Percentiles rank a stretch among this genome's conserved stretches.
Evolutionary conservation across 2,797 vertebrate genomes (phyloP).

Genomic region (Anisognathus igniventris): DNA sequence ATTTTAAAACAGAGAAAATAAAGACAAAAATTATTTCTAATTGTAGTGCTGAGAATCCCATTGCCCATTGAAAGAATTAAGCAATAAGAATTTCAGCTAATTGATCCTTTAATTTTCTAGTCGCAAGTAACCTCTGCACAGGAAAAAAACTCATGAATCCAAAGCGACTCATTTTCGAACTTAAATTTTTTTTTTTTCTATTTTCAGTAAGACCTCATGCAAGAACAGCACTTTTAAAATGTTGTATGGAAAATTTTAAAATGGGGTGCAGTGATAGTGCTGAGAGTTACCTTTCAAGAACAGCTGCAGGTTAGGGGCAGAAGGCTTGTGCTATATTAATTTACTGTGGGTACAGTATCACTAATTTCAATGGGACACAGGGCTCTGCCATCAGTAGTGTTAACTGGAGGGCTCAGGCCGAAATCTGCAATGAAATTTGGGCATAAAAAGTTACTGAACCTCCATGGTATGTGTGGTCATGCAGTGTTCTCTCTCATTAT

Average conservation of each 20-base stretch:
- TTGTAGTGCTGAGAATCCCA: neutral
- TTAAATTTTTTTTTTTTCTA: neutral
- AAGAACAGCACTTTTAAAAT: neutral
- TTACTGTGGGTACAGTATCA: neutral
- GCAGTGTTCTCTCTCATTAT: neutral
- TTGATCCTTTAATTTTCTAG: neutral
- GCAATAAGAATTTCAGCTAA: neutral
- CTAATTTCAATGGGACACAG: neutral
- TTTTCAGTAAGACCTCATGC: neutral
- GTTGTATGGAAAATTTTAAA: neutral
- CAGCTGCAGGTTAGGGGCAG: neutral
- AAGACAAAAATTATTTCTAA: neutral
- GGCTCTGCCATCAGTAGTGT: neutral
- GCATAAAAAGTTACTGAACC: fast-evolving
- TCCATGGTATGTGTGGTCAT: neutral
- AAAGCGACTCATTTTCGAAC: neutral
- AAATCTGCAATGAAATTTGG: neutral
- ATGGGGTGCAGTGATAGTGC: neutral
- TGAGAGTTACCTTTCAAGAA: neutral
- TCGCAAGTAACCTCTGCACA: neutral
- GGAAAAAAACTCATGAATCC: neutral
- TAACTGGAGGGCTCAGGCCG: neutral
- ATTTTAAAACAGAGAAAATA: neutral
- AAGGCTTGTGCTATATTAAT: neutral
- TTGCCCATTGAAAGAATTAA: neutral